Evolutionary conservation across 2,113 vertebrate species (phyloP).

Genomic region (Hydropotes inermis): DNA sequence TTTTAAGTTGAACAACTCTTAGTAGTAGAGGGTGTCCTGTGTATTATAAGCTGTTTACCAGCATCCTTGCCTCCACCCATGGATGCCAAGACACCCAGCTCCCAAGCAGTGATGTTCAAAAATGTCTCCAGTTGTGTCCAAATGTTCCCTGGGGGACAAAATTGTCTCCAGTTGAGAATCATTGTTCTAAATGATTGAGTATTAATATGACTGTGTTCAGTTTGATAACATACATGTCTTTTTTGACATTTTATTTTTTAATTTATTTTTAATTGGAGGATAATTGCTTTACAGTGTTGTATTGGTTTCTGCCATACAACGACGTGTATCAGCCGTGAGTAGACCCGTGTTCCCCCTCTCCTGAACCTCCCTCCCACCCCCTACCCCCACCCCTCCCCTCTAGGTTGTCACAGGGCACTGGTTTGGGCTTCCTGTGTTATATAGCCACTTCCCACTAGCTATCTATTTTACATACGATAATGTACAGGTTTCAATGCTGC

Average conservation of each 20-base stretch:
- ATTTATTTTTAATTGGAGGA: not conserved
- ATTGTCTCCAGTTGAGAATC: not conserved
- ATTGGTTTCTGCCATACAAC: not conserved
- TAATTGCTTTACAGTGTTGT: not conserved
- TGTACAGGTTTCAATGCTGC: not conserved
- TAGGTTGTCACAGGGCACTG: not conserved
- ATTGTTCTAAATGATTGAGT: not conserved
- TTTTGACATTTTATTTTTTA: not conserved
- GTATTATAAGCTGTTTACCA: not conserved
- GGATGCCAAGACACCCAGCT: not conserved
- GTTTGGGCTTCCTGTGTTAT: not conserved
- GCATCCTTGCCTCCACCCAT: not conserved
- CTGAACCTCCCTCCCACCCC: not conserved
- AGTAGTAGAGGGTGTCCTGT: not conserved
- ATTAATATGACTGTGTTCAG: not conserved
- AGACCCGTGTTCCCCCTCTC: not conserved
- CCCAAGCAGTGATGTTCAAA: not conserved
- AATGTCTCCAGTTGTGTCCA: not conserved
- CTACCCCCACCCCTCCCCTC: not conserved
- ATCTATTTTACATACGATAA: not conserved
- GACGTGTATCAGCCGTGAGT: not conserved
- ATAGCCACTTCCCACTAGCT: not conserved
- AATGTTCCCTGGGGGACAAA: not conserved
- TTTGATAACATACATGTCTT: not conserved
- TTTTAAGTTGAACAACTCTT: not conserved